Evolutionary conservation across 2,113 vertebrate species (phyloP), one percentile per base, ranked within the genome.

Genomic region (Chaenocephalus aceratus): DNA sequence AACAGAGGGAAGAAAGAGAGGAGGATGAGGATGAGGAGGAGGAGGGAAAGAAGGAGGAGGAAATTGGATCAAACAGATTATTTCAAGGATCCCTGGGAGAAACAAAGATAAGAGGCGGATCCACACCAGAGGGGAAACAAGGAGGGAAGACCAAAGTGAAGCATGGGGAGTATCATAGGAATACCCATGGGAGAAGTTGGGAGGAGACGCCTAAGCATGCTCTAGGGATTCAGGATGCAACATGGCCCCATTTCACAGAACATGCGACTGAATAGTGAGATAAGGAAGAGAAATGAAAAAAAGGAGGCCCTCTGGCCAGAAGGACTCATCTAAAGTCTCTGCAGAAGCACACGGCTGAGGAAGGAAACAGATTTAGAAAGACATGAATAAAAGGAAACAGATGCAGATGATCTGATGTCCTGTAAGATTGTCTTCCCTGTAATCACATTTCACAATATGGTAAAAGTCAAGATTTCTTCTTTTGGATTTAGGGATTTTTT

Each of bases 31-130:
- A 26, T 2, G 26, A 26, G 67, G 57, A 58, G 46, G 56, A 9
- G 53, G 62, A 21, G 21, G 21, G 21, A 1, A 1, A 21, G 21
- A 21, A 45, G 8, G 62, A n/a, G 18, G 48, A 51, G 64, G 75
- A 77, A 77, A 75, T 30, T 36, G 65, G 75, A 86, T 79, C 70
- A 85, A 88, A 80, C 45, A 56, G 86, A 89, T 82, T 73, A 52
- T 86, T 72, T 82, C 23, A 72, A 48, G 26, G 68, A 84, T 75
- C 74, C 30, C 68, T 71, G 16, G 54, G 68, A 74, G 69, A 80
- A 80, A 71, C 36, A 56, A 74, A 79, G 86, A 89, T 79, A 60
- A 88, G 70, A 83, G 57, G 53, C 59, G 80, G 45, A 72, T 68
- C 48, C 59, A 44, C 52, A 73, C 48, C 44, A 26, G 61, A 36